phyloP scores from a whole-genome alignment of 2,888 invertebrate genomes.

The Lordiphosa andalusiaca region DNA sequence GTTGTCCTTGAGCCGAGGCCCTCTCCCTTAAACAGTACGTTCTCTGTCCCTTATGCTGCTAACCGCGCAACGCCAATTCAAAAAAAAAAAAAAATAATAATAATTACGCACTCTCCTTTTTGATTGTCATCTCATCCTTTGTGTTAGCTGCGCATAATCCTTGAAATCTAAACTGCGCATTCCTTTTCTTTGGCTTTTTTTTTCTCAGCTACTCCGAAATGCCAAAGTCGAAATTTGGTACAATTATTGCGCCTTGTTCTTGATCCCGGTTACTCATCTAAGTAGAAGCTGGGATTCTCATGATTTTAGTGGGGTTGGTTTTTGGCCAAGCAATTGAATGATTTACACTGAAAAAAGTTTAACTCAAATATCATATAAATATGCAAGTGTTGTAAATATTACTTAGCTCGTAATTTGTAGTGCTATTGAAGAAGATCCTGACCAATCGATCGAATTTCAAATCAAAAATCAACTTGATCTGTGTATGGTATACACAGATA shows the following conservation, averaged over 20 bases:
- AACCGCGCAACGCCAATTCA: slow-evolving; percentile 25
- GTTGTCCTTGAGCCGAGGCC: slow-evolving; percentile 56
- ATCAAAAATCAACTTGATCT: no score
- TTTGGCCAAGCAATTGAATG: slow-evolving; percentile 21
- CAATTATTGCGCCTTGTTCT: slow-evolving; percentile 36
- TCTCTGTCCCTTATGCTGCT: slow-evolving; percentile 17
- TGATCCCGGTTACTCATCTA: slow-evolving; percentile 40
- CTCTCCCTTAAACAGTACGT: slow-evolving; percentile 24
- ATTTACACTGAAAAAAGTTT: slow-evolving; percentile 32
- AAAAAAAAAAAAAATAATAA: slow-evolving; percentile 26
- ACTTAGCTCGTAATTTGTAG: no score
- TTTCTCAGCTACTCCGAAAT: background rate
- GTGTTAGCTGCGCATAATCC: slow-evolving; percentile 47
- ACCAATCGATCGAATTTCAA: no score
- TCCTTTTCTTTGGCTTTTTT: slow-evolving; percentile 25
- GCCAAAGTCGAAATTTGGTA: slow-evolving; percentile 48
- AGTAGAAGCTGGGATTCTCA: slow-evolving; percentile 25
- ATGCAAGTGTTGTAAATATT: no score
- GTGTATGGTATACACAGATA: no score
- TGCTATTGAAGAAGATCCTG: no score
- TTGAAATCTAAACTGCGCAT: slow-evolving; percentile 48
- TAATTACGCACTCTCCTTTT: slow-evolving; percentile 52
- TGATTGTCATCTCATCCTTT: slow-evolving; percentile 41
- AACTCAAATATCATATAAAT: no score
- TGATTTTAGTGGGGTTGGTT: slow-evolving; percentile 49